Evolutionary conservation across 2,797 vertebrate species (phyloP).

Genomic region (Micromesistius poutassou): DNA sequence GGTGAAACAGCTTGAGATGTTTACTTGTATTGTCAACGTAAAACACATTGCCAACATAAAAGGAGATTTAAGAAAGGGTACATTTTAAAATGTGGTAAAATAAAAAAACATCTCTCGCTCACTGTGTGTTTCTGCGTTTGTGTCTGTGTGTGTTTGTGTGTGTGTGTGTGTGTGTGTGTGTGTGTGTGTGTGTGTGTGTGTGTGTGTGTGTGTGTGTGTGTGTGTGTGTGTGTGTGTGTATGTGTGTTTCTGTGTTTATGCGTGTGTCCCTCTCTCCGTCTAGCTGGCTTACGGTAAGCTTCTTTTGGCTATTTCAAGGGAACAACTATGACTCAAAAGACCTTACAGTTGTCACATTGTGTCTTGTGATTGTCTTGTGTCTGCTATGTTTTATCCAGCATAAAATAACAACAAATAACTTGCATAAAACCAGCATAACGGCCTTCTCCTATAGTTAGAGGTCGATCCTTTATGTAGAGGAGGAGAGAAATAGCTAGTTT

Average conservation of each 20-base stretch:
- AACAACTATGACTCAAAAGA: neutral
- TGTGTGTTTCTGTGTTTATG: too few relatives aligned
- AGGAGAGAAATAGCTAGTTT: neutral
- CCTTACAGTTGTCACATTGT: neutral
- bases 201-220: too few relatives aligned
- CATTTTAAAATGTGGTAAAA: too few relatives aligned
- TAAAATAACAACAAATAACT: neutral
- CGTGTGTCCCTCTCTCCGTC: neutral
- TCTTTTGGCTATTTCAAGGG: neutral
- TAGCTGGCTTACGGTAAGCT: neutral
- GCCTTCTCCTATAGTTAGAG: neutral
- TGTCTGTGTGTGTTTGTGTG: too few relatives aligned
- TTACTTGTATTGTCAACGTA: too few relatives aligned
- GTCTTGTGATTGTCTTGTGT: neutral
- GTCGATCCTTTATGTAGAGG: neutral
- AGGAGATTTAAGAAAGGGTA: too few relatives aligned
- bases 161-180: too few relatives aligned
- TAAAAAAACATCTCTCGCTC: too few relatives aligned
- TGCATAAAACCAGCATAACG: neutral
- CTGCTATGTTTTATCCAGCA: neutral
- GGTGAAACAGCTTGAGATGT: constrained; percentile 82
- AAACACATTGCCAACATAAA: too few relatives aligned
- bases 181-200: too few relatives aligned
- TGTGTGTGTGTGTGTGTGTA: too few relatives aligned
- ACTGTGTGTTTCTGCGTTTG: neutral